phyloP scores from a whole-genome alignment of 2,888 invertebrate species.

The Saturnia pavonia region DNA sequence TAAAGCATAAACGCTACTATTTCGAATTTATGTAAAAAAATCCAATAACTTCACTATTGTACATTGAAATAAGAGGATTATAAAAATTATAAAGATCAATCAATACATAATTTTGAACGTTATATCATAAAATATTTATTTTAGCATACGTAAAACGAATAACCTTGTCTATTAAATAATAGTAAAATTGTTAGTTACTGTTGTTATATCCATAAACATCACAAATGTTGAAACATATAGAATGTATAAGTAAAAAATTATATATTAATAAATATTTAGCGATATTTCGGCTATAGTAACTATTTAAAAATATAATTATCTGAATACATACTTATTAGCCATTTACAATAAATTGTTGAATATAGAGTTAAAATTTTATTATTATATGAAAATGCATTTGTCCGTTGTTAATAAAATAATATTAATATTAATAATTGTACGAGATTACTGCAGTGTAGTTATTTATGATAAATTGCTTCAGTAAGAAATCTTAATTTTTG shows the following conservation, averaged over 20 bases:
- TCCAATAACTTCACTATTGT: neutral
- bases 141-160: too few species aligned
- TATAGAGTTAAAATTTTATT: conserved; percentile 48
- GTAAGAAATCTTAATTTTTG: neutral
- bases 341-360: conserved; percentile 31
- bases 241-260: neutral
- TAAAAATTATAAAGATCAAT: neutral
- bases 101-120: neutral
- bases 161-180: too few species aligned
- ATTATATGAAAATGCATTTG: conserved; percentile 75
- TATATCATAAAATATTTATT: neutral
- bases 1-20: neutral
- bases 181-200: too few species aligned
- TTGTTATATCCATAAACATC: too few species aligned
- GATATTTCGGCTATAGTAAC: neutral
- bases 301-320: neutral
- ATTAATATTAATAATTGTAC: conserved; percentile 15
- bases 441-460: conserved; percentile 11
- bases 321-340: neutral
- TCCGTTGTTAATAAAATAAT: conserved; percentile 51
- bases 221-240: neutral
- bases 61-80: neutral
- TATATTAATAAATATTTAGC: neutral
- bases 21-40: neutral
- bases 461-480: neutral